Percentiles rank a stretch among this genome's conserved stretches.
phyloP scores from a whole-genome alignment of 1,140 invertebrate genomes.

The Cyphomyrmex costatus region DNA sequence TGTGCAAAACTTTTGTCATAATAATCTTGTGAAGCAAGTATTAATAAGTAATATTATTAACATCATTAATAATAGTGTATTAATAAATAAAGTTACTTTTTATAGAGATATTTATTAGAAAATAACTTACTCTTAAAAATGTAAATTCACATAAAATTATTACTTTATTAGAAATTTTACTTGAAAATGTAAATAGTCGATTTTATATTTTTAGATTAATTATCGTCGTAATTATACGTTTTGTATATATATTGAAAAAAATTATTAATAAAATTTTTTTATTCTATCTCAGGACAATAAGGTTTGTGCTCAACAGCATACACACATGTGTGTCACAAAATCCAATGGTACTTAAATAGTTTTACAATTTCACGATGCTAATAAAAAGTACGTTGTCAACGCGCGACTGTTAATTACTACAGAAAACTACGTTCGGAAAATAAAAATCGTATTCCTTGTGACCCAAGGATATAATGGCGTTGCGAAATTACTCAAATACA shows the following conservation, averaged over 20 bases:
- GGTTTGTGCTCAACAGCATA: not conserved
- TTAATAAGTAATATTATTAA: not conserved
- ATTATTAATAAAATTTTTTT: not conserved
- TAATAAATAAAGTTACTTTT: not conserved
- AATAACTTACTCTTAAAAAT: not conserved
- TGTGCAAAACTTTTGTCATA: not conserved
- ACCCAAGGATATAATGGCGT: not conserved
- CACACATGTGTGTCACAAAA: not conserved
- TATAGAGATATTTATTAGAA: not conserved
- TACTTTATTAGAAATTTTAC: not conserved
- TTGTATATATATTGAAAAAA: not conserved
- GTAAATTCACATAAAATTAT: not conserved
- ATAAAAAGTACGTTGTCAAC: constrained; percentile 27
- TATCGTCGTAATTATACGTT: not conserved
- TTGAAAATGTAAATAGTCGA: not conserved
- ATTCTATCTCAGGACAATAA: not conserved
- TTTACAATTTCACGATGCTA: not conserved
- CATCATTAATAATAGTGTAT: not conserved
- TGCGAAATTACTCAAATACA: constrained; percentile 37
- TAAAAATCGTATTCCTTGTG: constrained; percentile 16
- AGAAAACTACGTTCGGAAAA: not conserved
- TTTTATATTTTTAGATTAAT: constrained; percentile 2
- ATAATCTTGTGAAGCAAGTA: not conserved
- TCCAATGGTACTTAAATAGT: not conserved
- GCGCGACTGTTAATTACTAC: constrained; percentile 14